These are phyloP conservation scores for Chesias legatella DNA, from an alignment of 2,888 invertebrate species.

Conservation along the genomic window DNA sequence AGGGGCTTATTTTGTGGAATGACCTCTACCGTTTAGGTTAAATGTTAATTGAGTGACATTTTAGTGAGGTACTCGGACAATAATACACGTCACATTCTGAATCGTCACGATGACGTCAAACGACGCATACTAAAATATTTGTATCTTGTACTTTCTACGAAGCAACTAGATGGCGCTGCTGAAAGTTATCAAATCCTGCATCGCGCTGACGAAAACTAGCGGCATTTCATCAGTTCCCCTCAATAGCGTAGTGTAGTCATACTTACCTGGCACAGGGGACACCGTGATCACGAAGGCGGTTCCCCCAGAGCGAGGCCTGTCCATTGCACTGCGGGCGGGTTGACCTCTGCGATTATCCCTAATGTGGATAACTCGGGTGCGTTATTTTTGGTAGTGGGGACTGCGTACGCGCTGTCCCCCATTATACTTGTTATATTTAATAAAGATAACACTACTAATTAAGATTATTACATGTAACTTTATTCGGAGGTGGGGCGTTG, in stretches of 20 bases:
- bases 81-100: no score
- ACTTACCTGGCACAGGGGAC: conserved; percentile 14
- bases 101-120: no score
- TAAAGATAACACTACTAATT: no score
- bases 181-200: conserved; percentile 4
- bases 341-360: conserved; percentile 13
- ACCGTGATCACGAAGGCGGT: conserved; percentile 14
- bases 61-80: no score
- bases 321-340: conserved; percentile 10
- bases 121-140: no score
- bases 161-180: conserved; percentile 9
- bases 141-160: no score
- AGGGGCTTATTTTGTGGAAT: no score
- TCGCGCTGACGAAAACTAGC: conserved; percentile 15
- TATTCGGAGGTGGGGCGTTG: no score
- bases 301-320: conserved; percentile 11
- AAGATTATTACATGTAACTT: no score
- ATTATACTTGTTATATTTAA: no score
- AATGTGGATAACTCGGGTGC: conserved; percentile 5
- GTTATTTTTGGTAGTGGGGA: conserved; percentile 11
- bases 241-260: background rate
- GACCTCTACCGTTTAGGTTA: no score
- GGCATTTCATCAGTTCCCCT: background rate
- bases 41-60: no score
- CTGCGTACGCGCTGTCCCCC: conserved; percentile 16